phyloP scores from a whole-genome alignment of 2,113 vertebrate genomes.

The Garra rufa region DNA sequence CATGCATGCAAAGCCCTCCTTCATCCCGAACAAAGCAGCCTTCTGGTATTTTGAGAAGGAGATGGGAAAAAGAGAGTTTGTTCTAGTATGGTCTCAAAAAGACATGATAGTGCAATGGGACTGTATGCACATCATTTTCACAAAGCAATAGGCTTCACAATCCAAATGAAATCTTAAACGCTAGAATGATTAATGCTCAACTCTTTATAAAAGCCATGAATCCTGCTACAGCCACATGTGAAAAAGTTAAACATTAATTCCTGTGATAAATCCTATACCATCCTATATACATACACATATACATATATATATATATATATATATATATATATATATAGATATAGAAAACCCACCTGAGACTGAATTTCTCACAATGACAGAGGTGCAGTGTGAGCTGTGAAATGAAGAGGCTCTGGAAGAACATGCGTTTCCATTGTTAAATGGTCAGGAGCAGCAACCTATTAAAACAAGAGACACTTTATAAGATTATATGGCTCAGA shows the following conservation, averaged over 20 bases:
- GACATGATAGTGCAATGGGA: background rate
- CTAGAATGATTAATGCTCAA: conserved; percentile 17
- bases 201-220: background rate
- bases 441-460: conserved; percentile 31
- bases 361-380: conserved; percentile 17
- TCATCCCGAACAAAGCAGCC: conserved; percentile 10
- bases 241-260: background rate
- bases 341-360: conserved; percentile 26
- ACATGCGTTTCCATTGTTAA: conserved; percentile 31
- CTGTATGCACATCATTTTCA: background rate
- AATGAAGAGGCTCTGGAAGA: background rate
- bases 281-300: background rate
- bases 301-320: background rate
- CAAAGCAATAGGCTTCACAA: background rate
- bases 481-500: conserved; percentile 4
- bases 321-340: background rate
- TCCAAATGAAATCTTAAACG: background rate
- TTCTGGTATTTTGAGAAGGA: background rate
- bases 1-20: background rate
- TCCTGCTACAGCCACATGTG: background rate
- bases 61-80: background rate
- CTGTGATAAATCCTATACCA: background rate
- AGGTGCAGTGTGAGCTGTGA: background rate
- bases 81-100: background rate
- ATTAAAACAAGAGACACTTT: conserved; percentile 5